Percentiles rank a stretch among this genome's conserved stretches.
Evolutionary conservation across 2,888 invertebrate genomes (phyloP).

Genomic region (Drosophila greeni): DNA sequence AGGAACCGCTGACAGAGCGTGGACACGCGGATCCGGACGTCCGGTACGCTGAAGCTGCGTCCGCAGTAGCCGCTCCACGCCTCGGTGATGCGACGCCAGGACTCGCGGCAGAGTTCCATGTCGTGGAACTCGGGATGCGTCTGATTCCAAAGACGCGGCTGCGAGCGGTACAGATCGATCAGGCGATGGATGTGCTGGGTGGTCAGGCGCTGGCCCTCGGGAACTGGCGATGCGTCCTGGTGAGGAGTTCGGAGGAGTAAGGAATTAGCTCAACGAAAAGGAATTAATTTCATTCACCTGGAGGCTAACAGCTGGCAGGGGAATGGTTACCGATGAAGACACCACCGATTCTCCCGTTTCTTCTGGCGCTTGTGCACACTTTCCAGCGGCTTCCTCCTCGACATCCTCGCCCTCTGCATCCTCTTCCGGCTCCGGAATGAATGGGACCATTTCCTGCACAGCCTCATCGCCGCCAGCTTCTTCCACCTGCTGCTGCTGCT

Average conservation of each 20-base stretch:
- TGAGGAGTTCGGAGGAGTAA: neutral
- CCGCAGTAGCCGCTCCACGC: conserved; percentile 63
- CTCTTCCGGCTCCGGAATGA: too few relatives aligned
- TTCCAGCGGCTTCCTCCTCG: neutral
- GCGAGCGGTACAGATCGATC: conserved; percentile 61
- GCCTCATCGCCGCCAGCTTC: neutral
- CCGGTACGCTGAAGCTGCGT: conserved; percentile 60
- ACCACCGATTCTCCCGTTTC: conserved; percentile 3
- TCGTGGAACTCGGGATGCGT: conserved; percentile 66
- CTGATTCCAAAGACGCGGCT: conserved; percentile 72
- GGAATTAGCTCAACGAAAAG: neutral
- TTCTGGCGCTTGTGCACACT: neutral
- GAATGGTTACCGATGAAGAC: conserved; percentile 1
- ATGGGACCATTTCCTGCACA: too few relatives aligned
- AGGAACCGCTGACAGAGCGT: conserved; percentile 71
- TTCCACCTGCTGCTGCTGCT: neutral
- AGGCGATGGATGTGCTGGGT: conserved; percentile 58
- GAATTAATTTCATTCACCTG: neutral
- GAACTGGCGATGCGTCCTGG: conserved; percentile 24
- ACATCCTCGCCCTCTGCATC: too few relatives aligned
- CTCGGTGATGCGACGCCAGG: conserved; percentile 65
- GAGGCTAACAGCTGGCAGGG: neutral
- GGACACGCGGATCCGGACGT: conserved; percentile 68
- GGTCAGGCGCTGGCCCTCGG: conserved; percentile 55
- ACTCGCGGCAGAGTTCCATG: conserved; percentile 59